Evolutionary conservation across 1,140 invertebrate species (phyloP), one percentile per base, ranked within the genome.

Genomic region (Trichonephila clavata): DNA sequence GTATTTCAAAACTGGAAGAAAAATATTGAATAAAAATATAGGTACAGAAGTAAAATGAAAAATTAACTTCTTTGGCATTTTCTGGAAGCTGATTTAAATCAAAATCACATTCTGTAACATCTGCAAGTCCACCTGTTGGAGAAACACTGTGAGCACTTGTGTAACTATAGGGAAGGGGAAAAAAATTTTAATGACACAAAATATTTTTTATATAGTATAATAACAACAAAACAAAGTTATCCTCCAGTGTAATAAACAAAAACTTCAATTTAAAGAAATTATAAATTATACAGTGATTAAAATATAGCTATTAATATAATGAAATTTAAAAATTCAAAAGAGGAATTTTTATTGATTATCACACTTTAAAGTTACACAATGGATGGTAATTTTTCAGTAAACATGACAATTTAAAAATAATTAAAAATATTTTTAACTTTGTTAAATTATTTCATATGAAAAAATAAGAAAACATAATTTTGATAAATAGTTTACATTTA

Each of bases 31-130:
- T 24, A 24, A 27, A 68, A 68, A 68, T 16, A 21, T 16, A 3
- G 20, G 81, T 39, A 90, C 89, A 21, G 14, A 18, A 50, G 21
- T 21, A 13, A 27, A 80, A 90, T 6, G 89, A 90, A 32, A 80
- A 21, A 21, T 59, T 21, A 60, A 90, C 32, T 81, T 80, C 81
- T 60, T 24, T 59, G 16, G 1, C 2, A 61, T 92, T 68, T 39
- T 32, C 63, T 65, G 84, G 24, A 14, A 92, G 27, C 16, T 1
- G 1, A 84, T 83, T 65, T 63, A 84, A 61, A 50, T 84, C 61
- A 63, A 92, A 84, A 84, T 65, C 39, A 84, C 90, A 92, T 13
- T 84, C 32, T 60, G 60, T 43, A 84, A 92, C 81, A 39, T 84
- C 60, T 16, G 50, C 20, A 0, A 57, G 32, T 65, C 60, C 68